Conservation (phyloP, 2,888 invertebrate genomes). For the Brenthis hecate region DNA sequence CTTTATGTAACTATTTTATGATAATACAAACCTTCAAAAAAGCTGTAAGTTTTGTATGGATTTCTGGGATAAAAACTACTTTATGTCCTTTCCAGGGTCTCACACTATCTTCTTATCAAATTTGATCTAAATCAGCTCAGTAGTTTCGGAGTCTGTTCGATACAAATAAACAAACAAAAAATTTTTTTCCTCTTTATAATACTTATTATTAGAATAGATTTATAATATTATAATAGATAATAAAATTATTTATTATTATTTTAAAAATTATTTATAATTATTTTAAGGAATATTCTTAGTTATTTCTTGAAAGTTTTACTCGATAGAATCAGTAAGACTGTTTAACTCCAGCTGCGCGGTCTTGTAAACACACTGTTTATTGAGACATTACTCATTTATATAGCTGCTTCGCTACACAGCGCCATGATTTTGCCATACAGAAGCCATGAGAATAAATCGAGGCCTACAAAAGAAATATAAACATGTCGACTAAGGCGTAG, state of each 20-base stretch:
- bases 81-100: too few species aligned
- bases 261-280: conserved; percentile 1
- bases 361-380: conserved; percentile 47
- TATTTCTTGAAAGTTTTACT: conserved; percentile 22
- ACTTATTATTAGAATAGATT: too few species aligned
- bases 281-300: conserved; percentile 14
- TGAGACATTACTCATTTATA: conserved; percentile 51
- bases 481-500: conserved; percentile 1
- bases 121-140: too few species aligned
- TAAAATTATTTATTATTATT: neutral
- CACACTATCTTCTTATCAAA: too few species aligned
- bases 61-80: too few species aligned
- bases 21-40: too few species aligned
- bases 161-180: too few species aligned
- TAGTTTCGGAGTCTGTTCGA: too few species aligned
- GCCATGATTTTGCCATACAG: conserved; percentile 27
- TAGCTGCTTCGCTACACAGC: conserved; percentile 45
- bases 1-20: too few species aligned
- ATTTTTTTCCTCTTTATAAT: too few species aligned
- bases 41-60: too few species aligned
- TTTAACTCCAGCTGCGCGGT: conserved; percentile 30
- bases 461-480: conserved; percentile 26
- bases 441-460: conserved; percentile 21
- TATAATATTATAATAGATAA: too few species aligned
- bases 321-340: conserved; percentile 20